Conservation (phyloP, 2,113 vertebrate species). For the Pardalotus punctatus region DNA sequence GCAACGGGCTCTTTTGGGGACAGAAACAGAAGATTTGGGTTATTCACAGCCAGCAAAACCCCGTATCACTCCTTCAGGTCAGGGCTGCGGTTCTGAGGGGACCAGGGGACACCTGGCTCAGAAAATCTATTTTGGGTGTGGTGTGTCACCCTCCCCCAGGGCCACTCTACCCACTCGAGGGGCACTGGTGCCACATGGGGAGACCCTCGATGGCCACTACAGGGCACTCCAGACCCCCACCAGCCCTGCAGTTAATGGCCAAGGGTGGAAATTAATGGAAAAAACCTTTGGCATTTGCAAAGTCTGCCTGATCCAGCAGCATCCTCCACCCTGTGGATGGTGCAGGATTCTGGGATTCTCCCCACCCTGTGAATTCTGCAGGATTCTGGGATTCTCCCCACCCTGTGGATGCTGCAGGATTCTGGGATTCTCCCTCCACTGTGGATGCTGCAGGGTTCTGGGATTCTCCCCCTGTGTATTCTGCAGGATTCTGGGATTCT, state of each 20-base stretch:
- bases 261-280: not conserved
- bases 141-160: not conserved
- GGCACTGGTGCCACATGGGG: not conserved
- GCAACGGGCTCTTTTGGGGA: not conserved
- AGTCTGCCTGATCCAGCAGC: not conserved
- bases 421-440: not conserved
- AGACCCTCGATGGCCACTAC: not conserved
- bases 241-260: not conserved
- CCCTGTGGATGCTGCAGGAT: too few relatives aligned
- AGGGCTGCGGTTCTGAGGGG: accelerated
- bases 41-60: not conserved
- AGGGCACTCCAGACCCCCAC: not conserved
- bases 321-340: not conserved
- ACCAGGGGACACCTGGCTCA: not conserved
- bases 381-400: too few relatives aligned
- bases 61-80: accelerated
- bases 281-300: not conserved
- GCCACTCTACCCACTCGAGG: not conserved
- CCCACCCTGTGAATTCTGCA: not conserved
- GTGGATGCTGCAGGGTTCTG: too few relatives aligned
- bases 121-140: not conserved
- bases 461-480: too few relatives aligned
- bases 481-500: too few relatives aligned
- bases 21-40: not conserved
- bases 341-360: not conserved